Evolutionary conservation across 2,888 invertebrate species (phyloP), one percentile per base, ranked within the genome.

Genomic region (Spodoptera exigua): DNA sequence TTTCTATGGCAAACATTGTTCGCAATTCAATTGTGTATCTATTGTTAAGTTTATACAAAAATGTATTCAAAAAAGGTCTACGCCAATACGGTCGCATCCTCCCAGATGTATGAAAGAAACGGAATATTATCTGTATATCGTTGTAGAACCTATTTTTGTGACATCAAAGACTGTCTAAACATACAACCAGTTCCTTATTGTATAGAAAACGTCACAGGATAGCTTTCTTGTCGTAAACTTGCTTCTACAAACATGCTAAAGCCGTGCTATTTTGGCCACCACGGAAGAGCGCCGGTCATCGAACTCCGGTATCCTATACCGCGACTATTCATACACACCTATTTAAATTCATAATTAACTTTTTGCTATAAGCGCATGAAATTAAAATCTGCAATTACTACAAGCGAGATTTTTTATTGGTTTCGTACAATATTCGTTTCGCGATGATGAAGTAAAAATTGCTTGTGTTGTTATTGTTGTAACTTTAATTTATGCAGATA

Each of bases 211-310:
- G 53, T 56, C 49, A 27, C 12, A 39, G 44, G 59, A 69, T 59
- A 59, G 67, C 64, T 58, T 47, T 40, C 70, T 64, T 36, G 41
- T 69, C 76, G 58, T 76, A 77, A 78, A 75, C 54, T 63, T 46
- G 64, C 62, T 72, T 75, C 68, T 58, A 58, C 57, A 54, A 63
- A 34, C 70, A 70, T 76, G 82, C 78, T 70, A 72, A 71, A 74
- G 71, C 45, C 27, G 69, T 59, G 71, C 83, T 89, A 89, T 89
- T 89, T 89, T 79, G 82, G 83, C 79, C 62, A 77, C 78, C 76
- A 74, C 88, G 89, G 89, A 89, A 89, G 87, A 81, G 64, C 70
- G 61, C 57, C 83, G 90, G 89, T 87, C 86, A 79, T 68, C 72
- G 89, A 87, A 85, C 89, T 62, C 54, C 51, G 61, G 56, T 61